Conservation (phyloP, 2,113 vertebrate species). For the Gambusia affinis region DNA sequence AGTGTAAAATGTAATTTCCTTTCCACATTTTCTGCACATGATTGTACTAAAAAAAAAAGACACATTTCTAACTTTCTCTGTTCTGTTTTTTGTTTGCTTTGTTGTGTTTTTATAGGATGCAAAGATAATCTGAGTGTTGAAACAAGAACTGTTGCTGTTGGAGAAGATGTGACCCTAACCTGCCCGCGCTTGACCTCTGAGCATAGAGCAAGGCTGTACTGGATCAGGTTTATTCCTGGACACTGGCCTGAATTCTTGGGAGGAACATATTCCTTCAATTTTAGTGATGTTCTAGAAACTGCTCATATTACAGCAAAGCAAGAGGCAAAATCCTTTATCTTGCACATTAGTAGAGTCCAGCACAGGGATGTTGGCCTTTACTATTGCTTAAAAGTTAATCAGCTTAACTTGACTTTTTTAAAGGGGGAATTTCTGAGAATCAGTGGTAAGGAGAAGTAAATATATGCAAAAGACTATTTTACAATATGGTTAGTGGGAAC, state of each 20-base stretch:
- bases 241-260: constrained; percentile 33
- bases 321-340: constrained; percentile 28
- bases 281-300: fast-evolving
- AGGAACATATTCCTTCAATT: background rate
- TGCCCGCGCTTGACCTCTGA: fast-evolving
- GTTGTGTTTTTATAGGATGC: background rate
- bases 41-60: background rate
- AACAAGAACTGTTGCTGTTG: constrained; percentile 2
- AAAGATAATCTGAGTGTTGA: background rate
- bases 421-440: constrained; percentile 3
- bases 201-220: fast-evolving
- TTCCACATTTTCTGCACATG: fast-evolving
- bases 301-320: constrained; percentile 30
- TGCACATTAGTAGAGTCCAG: constrained; percentile 16
- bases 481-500: too few relatives aligned
- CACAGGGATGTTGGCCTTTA: constrained; percentile 45
- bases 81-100: fast-evolving
- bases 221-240: constrained; percentile 50
- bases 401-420: background rate
- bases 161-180: constrained; percentile 3
- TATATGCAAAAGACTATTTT: too few relatives aligned
- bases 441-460: constrained; percentile 36
- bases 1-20: constrained; percentile 17
- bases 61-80: background rate
- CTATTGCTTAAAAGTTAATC: constrained; percentile 19